Conservation (phyloP, 1,140 invertebrate species). For the Adoxophyes honmai region DNA sequence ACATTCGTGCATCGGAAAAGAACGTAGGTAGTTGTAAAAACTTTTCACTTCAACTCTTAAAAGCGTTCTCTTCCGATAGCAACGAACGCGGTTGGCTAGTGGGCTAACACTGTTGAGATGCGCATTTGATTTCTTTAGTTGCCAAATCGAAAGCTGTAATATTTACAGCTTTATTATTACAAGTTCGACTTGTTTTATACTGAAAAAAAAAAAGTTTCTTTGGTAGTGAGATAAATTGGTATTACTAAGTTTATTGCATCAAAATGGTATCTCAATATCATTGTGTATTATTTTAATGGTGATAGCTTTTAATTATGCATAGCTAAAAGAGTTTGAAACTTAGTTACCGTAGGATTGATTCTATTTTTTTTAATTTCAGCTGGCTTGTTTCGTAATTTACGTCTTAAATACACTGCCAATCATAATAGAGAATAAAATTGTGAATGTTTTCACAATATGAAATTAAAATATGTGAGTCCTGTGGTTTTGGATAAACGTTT, state of each 20-base stretch:
- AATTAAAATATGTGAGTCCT: too few relatives aligned
- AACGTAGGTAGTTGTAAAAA: too few relatives aligned
- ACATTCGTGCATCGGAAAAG: too few relatives aligned
- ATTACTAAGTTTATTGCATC: neutral
- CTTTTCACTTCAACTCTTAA: too few relatives aligned
- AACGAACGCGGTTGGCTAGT: neutral
- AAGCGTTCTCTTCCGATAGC: too few relatives aligned
- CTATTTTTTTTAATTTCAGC: constrained; percentile 1
- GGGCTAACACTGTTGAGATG: neutral
- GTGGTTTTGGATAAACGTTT: too few relatives aligned
- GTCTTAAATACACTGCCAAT: constrained; percentile 10
- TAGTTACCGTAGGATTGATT: constrained; percentile 13
- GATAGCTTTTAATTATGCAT: neutral
- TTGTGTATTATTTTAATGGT: neutral
- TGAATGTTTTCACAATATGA: too few relatives aligned
- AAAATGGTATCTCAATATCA: constrained; percentile 3
- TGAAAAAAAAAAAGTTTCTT: neutral
- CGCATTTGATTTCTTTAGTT: constrained; percentile 4
- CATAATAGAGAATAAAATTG: too few relatives aligned
- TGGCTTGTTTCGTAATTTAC: too few relatives aligned
- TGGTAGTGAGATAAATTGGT: neutral
- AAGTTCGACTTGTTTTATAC: constrained; percentile 14
- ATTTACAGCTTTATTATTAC: constrained; percentile 20
- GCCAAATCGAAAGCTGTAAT: constrained; percentile 20
- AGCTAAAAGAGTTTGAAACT: constrained; percentile 6